Evolutionary conservation across 2,888 invertebrate species (phyloP).

Genomic region (Malthinus flaveolus): DNA sequence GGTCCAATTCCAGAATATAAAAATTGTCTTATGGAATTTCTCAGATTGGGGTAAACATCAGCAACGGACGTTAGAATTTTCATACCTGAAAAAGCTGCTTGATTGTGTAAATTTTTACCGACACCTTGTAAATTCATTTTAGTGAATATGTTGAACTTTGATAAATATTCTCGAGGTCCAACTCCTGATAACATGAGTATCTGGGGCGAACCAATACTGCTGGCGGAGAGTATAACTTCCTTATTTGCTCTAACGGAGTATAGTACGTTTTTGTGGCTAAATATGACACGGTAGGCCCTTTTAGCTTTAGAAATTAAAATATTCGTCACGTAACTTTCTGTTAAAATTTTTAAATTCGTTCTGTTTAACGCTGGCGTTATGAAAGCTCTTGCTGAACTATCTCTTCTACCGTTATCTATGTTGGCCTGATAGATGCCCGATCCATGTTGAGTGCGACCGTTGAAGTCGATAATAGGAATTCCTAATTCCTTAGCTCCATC

Average conservation of each 20-base stretch:
- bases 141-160: no score
- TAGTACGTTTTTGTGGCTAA: neutral
- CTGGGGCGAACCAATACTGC: slow-evolving; percentile 79
- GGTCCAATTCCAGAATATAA: no score
- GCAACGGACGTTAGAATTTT: no score
- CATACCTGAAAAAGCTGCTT: no score
- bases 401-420: slow-evolving; percentile 68
- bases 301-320: slow-evolving; percentile 27
- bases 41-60: no score
- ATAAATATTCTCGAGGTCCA: no score
- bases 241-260: slow-evolving; percentile 59
- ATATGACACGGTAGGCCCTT: neutral
- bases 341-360: slow-evolving; percentile 72
- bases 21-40: no score
- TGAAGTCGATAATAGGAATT: slow-evolving; percentile 69
- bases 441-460: slow-evolving; percentile 62
- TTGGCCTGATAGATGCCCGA: slow-evolving; percentile 70
- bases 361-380: slow-evolving; percentile 63
- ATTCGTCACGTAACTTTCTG: slow-evolving; percentile 65
- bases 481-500: slow-evolving; percentile 68
- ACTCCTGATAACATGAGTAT: slow-evolving; percentile 73
- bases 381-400: slow-evolving; percentile 50
- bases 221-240: slow-evolving; percentile 78
- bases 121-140: no score
- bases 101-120: no score